These are phyloP conservation scores for Cossypha dichroa DNA, from an alignment of 2,797 vertebrate genomes.

Conservation along the genomic window DNA sequence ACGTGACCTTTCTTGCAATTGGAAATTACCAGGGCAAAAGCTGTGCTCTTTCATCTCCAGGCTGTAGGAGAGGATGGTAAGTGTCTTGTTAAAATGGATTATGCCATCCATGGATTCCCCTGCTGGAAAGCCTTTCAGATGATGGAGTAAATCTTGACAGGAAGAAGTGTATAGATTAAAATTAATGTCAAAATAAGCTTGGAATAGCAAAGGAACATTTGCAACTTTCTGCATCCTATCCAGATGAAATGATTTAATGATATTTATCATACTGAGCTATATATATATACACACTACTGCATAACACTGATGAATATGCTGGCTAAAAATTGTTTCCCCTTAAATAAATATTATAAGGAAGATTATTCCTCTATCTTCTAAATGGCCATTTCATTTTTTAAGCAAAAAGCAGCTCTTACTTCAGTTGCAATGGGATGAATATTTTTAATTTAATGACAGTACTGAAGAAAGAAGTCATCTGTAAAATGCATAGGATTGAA, in stretches of 20 bases:
- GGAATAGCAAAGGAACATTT: not conserved
- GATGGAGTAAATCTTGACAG: not conserved
- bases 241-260: not conserved
- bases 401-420: not conserved
- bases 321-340: not conserved
- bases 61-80: not conserved
- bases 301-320: not conserved
- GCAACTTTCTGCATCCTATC: constrained; percentile 38
- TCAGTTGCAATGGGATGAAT: not conserved
- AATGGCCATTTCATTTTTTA: not conserved
- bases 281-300: not conserved
- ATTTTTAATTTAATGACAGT: not conserved
- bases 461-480: not conserved
- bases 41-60: constrained; percentile 8
- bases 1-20: constrained; percentile 7
- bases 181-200: not conserved
- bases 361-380: not conserved
- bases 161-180: not conserved
- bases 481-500: not conserved
- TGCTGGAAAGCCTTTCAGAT: not conserved
- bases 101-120: not conserved
- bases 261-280: not conserved
- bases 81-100: constrained; percentile 31
- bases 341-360: not conserved
- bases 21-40: constrained; percentile 31